These are phyloP conservation scores for Phaedon cochleariae DNA, from an alignment of 2,888 invertebrate species.

Conservation along the genomic window DNA sequence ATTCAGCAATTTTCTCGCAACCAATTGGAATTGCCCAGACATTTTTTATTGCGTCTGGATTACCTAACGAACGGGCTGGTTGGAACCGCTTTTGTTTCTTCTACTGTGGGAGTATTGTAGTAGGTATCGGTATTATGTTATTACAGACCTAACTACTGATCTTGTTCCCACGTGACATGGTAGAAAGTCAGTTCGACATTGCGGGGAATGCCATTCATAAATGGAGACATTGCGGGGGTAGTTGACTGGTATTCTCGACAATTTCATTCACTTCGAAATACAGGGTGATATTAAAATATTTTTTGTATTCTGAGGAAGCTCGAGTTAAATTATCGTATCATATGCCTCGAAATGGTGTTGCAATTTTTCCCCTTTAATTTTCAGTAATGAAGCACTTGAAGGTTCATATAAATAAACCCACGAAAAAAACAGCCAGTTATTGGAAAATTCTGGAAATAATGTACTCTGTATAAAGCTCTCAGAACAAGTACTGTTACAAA, in stretches of 20 bases:
- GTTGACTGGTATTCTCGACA: background rate
- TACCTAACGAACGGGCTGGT: background rate
- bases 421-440: too few species aligned
- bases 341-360: too few species aligned
- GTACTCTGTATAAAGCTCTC: too few species aligned
- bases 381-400: too few species aligned
- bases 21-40: background rate
- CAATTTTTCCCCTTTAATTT: too few species aligned
- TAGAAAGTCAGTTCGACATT: background rate
- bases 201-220: background rate
- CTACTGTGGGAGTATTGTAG: background rate
- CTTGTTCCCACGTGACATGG: background rate
- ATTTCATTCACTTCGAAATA: background rate
- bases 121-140: background rate
- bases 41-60: background rate
- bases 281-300: too few species aligned
- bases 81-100: background rate
- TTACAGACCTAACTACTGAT: background rate
- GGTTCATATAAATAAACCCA: too few species aligned
- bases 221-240: background rate
- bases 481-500: too few species aligned
- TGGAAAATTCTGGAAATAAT: too few species aligned
- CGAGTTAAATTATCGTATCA: too few species aligned
- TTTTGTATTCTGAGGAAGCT: too few species aligned
- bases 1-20: background rate